These are phyloP conservation scores for Chaetorhynchus papuensis DNA, from an alignment of 2,113 vertebrate genomes.

Conservation along the genomic window DNA sequence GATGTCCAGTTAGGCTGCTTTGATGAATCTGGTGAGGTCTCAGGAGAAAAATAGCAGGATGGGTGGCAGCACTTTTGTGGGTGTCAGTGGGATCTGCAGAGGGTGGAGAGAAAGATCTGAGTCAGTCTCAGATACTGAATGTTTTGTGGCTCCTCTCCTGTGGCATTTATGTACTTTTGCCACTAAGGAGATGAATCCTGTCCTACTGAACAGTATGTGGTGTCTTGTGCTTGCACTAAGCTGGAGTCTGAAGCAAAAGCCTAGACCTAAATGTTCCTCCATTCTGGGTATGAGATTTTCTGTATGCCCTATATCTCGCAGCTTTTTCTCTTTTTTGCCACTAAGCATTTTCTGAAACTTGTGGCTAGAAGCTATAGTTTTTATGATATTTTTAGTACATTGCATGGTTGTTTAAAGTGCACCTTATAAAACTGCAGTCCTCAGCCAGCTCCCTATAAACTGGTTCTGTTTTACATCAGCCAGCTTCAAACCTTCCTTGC, in stretches of 20 bases:
- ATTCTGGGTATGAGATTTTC: background rate
- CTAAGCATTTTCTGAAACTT: slow-evolving; percentile 56
- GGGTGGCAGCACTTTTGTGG: background rate
- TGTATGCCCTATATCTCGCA: slow-evolving; percentile 12
- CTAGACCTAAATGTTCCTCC: background rate
- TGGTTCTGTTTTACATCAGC: slow-evolving; percentile 56
- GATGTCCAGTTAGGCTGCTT: background rate
- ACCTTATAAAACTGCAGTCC: slow-evolving; percentile 62
- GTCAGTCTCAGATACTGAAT: background rate
- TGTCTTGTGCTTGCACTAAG: background rate
- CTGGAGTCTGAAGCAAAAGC: background rate
- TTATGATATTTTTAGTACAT: slow-evolving; percentile 57
- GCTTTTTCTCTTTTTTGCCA: slow-evolving; percentile 34
- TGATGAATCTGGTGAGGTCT: fast-evolving
- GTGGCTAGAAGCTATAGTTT: slow-evolving; percentile 52
- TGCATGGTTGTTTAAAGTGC: slow-evolving; percentile 58
- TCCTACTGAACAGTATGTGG: background rate
- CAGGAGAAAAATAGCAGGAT: background rate
- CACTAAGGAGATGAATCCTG: background rate
- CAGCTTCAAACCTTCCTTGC: slow-evolving; percentile 19
- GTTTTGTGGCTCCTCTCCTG: background rate
- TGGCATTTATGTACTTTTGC: background rate
- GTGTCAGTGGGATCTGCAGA: background rate
- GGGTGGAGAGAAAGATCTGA: background rate
- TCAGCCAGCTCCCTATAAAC: slow-evolving; percentile 56